These are phyloP conservation scores for Plestiodon gilberti DNA, from an alignment of 2,113 vertebrate genomes.

Conservation along the genomic window DNA sequence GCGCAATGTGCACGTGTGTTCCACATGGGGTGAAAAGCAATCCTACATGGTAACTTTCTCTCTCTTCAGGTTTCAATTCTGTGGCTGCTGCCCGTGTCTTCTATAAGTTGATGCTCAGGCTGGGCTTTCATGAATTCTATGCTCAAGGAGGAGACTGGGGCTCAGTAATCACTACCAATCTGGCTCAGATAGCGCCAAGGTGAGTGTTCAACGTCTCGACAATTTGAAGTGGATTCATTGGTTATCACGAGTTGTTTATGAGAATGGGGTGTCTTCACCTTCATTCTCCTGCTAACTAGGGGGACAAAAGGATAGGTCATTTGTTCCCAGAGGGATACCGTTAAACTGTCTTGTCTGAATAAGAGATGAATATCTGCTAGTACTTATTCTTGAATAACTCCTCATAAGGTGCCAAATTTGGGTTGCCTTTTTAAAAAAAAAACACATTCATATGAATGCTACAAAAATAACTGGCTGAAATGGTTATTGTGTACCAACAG, in stretches of 20 bases:
- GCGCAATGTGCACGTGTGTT: too few species aligned
- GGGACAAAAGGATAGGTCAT: too few species aligned
- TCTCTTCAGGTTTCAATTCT: conserved; percentile 63
- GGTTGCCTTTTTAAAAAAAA: not conserved
- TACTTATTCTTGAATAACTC: not conserved
- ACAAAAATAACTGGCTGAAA: not conserved
- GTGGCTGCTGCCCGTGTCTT: conserved; percentile 75
- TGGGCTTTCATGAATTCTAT: conserved; percentile 78
- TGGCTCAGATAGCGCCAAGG: conserved; percentile 80
- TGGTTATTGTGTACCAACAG: not conserved
- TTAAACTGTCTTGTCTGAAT: too few species aligned
- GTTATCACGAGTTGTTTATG: not conserved
- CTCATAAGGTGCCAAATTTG: not conserved
- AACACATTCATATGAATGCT: not conserved
- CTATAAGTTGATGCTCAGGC: conserved; percentile 78
- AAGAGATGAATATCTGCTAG: not conserved
- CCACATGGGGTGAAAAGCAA: not conserved
- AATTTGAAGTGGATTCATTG: not conserved
- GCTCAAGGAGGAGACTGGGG: conserved; percentile 81
- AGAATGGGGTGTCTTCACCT: not conserved
- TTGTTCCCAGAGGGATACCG: too few species aligned
- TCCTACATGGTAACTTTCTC: not conserved
- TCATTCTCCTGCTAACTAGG: not conserved
- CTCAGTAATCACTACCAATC: conserved; percentile 75
- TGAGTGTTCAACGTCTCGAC: conserved; percentile 44